Evolutionary conservation across 2,113 vertebrate species (phyloP), one percentile per base, ranked within the genome.

Genomic region (Notothenia coriiceps): DNA sequence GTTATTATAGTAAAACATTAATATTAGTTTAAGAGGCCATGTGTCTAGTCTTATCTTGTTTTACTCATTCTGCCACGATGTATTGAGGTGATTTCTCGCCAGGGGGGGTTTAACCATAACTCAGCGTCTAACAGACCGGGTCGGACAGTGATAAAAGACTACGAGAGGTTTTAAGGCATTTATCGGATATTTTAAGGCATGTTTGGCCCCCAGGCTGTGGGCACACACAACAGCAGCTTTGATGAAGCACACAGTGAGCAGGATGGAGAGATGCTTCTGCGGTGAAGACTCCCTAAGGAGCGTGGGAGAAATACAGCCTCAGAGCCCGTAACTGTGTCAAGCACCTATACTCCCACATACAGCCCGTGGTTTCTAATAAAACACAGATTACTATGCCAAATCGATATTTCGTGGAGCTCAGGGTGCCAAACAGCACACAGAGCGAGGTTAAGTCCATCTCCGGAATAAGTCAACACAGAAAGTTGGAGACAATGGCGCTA

Each of bases 221-320:
- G 35, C 77, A 50, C 50, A 59, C 70, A 70, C 35, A 74, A 61
- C 46, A 65, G 50, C 44, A 78, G 50, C 83, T 72, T 67, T 79
- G 63, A 80, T 82, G 77, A 51, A 20, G 51, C 15, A n/a, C n/a
- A 10, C 66, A 52, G 74, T 54, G 10, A 55, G 79, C 81, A 68
- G n/a, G 80, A 44, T 33, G 80, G 49, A 20, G 84, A 75, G 68
- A 85, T 90, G 82, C 83, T 90, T 90, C 76, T 55, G 77, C 86
- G 59, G 71, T 1, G 76, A 76, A 59, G 57, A 73, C 46, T 88
- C 90, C 79, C 86, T 52, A 22, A 56, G 84, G 82, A 90, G 91
- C 88, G 90, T 92, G 89, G 92, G 94, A 93, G 91, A 90, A 85
- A 87, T 5, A 72, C 87, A 84, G 77, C 82, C 83, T 87, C 67